phyloP scores from a whole-genome alignment of 2,113 vertebrate genomes.

The Platanista minor region DNA sequence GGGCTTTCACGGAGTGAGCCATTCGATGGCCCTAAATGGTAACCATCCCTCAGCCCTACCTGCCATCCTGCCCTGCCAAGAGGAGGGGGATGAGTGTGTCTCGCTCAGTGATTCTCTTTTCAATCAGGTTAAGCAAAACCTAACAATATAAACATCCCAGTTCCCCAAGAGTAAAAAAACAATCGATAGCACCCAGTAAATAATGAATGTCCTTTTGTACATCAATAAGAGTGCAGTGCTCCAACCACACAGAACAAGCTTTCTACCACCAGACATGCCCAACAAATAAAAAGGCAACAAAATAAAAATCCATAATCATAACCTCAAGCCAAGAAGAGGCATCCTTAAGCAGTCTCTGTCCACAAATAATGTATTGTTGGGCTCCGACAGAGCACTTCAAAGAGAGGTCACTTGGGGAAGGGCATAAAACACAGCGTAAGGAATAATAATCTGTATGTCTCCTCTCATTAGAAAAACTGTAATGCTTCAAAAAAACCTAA shows the following conservation, averaged over 20 bases:
- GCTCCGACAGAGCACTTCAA: neutral
- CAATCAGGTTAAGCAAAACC: neutral
- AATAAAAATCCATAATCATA: neutral
- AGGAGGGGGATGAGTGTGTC: neutral
- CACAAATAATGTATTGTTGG: neutral
- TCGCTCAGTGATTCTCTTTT: neutral
- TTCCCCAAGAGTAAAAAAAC: slow-evolving; percentile 5
- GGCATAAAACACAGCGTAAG: neutral
- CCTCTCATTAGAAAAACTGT: neutral
- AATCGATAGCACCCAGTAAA: slow-evolving; percentile 20
- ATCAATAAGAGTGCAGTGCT: neutral
- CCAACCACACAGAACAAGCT: neutral
- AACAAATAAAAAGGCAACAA: neutral
- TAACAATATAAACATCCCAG: neutral
- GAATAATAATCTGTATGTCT: neutral
- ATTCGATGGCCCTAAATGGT: neutral
- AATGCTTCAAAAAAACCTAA: neutral
- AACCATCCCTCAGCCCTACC: neutral
- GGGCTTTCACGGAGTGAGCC: neutral
- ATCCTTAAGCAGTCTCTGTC: neutral
- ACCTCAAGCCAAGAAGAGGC: neutral
- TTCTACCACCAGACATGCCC: neutral
- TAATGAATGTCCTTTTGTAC: slow-evolving; percentile 31
- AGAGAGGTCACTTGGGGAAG: neutral
- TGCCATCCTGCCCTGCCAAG: neutral